Conservation (phyloP, 2,113 vertebrate genomes). For the Pardalotus punctatus region DNA sequence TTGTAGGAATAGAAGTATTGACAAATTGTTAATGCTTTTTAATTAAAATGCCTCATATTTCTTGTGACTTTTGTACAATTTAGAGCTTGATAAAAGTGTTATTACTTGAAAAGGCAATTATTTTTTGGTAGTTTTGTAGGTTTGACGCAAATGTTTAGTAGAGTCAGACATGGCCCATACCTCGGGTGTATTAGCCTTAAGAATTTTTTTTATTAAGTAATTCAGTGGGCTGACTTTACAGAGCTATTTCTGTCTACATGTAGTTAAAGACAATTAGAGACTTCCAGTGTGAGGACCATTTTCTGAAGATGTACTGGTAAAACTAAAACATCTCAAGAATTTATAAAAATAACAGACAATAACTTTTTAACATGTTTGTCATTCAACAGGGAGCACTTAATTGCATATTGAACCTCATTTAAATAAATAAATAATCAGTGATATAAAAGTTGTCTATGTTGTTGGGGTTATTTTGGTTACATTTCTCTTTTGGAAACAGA, state of each 20-base stretch:
- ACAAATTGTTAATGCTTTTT: neutral
- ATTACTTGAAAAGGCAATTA: neutral
- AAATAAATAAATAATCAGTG: neutral
- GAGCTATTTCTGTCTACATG: neutral
- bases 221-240: neutral
- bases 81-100: neutral
- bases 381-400: neutral
- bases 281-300: neutral
- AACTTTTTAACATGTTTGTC: neutral
- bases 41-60: neutral
- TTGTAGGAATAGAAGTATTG: neutral
- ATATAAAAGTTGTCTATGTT: neutral
- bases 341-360: neutral
- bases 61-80: neutral
- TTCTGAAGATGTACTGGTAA: neutral
- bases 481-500: neutral
- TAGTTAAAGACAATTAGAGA: neutral
- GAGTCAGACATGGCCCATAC: neutral
- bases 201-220: neutral
- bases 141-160: neutral
- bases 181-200: neutral
- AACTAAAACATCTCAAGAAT: neutral
- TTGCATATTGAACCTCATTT: neutral
- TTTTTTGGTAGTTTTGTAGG: neutral
- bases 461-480: neutral